Evolutionary conservation across 2,797 vertebrate genomes (phyloP).

Genomic region (Pelochelys cantorii): DNA sequence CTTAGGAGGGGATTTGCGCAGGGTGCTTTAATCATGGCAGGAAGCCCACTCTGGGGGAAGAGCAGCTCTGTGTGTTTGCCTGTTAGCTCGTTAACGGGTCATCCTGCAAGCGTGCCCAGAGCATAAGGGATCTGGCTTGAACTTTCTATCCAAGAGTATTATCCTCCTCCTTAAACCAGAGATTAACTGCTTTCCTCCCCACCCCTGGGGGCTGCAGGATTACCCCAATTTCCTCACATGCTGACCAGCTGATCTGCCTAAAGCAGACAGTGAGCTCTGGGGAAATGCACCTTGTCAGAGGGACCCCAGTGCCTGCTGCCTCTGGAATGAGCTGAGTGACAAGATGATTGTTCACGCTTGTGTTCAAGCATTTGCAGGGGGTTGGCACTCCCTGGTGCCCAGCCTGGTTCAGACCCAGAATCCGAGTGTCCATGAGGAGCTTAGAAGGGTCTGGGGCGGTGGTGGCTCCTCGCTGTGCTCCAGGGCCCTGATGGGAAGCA

Average conservation of each 20-base stretch:
- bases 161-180: slow-evolving; percentile 8
- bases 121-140: not conserved
- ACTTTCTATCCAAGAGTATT: not conserved
- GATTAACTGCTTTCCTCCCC: slow-evolving; percentile 17
- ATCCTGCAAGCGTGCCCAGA: not conserved
- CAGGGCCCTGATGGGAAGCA: no score
- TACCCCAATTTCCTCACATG: not conserved
- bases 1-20: not conserved
- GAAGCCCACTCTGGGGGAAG: not conserved
- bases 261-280: not conserved
- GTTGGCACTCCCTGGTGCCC: no score
- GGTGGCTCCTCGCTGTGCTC: no score
- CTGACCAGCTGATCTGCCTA: slow-evolving; percentile 7
- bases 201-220: slow-evolving; percentile 20
- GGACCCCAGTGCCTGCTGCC: accelerated
- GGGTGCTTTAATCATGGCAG: accelerated
- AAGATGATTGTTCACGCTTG: not conserved
- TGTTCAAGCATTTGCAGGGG: not conserved
- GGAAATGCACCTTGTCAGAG: not conserved
- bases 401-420: not conserved
- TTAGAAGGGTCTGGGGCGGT: not conserved
- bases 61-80: not conserved
- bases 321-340: not conserved
- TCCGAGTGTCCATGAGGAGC: not conserved
- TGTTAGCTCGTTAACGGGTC: not conserved